Conservation (phyloP, 2,888 invertebrate species). For the Empis stercorea region DNA sequence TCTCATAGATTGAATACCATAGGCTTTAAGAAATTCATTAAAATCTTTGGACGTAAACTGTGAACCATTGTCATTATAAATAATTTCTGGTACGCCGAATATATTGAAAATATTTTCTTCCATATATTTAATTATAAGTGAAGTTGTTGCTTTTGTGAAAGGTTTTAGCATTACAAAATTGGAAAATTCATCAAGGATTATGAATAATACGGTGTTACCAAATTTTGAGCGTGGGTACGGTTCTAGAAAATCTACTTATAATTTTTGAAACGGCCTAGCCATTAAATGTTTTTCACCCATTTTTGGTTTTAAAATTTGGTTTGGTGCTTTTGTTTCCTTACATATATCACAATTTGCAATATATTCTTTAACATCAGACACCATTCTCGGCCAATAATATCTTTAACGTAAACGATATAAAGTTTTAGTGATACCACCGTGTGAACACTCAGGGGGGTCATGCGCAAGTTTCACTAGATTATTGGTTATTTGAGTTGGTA, state of each 20-base stretch:
- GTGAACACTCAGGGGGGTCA: background rate
- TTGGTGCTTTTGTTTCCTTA: conserved; percentile 2
- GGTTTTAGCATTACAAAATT: conserved; percentile 6
- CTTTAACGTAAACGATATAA: background rate
- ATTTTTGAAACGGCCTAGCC: background rate
- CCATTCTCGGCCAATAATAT: conserved; percentile 9
- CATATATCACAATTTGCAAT: background rate
- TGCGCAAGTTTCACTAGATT: background rate
- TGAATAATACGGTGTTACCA: conserved; percentile 1
- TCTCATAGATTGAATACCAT: conserved; percentile 7
- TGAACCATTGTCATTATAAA: conserved; percentile 16
- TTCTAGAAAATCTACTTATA: conserved; percentile 2
- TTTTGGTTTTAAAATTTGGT: background rate
- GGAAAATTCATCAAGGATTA: conserved; percentile 1
- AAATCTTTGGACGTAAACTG: conserved; percentile 11
- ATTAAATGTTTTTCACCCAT: background rate
- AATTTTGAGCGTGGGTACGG: conserved; percentile 2
- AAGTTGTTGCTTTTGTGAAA: background rate
- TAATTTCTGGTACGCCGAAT: conserved; percentile 13
- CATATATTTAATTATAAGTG: background rate
- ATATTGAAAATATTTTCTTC: conserved; percentile 12
- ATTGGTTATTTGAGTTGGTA: background rate
- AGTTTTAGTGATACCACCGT: background rate
- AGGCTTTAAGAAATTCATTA: conserved; percentile 4
- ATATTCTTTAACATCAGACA: conserved; percentile 1